Base-by-base conservation (phyloP, 2,797 vertebrate genomes). In the Nothura maculosa region DNA sequence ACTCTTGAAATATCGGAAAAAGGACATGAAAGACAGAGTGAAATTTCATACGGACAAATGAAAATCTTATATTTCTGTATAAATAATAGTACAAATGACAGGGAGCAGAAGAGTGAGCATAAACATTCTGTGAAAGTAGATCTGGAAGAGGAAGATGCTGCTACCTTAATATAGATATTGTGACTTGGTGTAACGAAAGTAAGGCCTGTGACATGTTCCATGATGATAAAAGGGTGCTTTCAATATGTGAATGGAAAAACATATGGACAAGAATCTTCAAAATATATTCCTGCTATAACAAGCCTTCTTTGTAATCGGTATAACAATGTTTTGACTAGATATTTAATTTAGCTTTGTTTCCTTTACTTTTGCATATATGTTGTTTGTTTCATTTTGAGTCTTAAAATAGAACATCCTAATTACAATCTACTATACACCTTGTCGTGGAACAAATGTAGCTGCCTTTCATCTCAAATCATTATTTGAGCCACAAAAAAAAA, bases 301-400 rank as follows among this genome's bases (percentile, higher is more conserved):
- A 80, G 32, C 43, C 6, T 0, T 24, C 84, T 92, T 87, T 85
- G 62, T 90, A 82, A 96, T 75, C 40, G 82, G 64, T 18, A 74
- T 38, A 87, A 67, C 18, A 82, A 20, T 90, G 58, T 64, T 92
- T 93, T 80, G 43, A 22, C 30, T 87, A 87, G 18, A 32, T 93
- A 72, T 93, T 94, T 93, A 72, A 81, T 83, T 92, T 90, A 89
- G 32, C 8, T 93, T 87, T 93, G 36, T 24, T 80, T 93, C 84
- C 34, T 77, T 85, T 94, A 19, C 24, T 73, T 91, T 79, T 40
- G 16, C 72, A 20, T 34, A 3, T 54, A 54, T 54, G 28, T 30
- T 30, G 28, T 19, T 32, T 87, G 73, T 81, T 90, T 90, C 27
- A 5, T n/a, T 93, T 93, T 81, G 55, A 68, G n/a, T 87, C 61